Percentiles rank a stretch among this genome's conserved stretches.
Conservation (phyloP, 2,113 vertebrate genomes). For the Oreochromis aureus region DNA sequence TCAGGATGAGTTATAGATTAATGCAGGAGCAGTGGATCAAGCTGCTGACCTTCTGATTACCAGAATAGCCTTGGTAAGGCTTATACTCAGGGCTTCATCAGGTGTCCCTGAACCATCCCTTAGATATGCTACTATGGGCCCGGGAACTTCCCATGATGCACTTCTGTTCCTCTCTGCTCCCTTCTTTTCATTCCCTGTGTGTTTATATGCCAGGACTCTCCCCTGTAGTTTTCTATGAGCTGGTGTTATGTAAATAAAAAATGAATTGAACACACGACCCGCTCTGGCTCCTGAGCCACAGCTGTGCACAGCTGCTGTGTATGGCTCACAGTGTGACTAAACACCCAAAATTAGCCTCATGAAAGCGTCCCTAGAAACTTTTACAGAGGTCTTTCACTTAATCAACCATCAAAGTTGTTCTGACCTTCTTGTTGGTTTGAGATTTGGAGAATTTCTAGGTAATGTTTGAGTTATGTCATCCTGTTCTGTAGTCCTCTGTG, state of each 20-base stretch:
- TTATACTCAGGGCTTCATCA: neutral
- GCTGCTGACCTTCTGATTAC: neutral
- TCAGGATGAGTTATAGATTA: neutral
- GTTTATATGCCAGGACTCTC: neutral
- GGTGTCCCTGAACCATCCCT: neutral
- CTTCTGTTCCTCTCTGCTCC: neutral
- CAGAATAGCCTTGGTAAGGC: neutral
- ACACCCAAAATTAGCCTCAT: neutral
- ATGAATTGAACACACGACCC: neutral
- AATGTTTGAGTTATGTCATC: neutral
- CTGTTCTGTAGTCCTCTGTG: neutral
- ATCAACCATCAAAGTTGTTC: neutral
- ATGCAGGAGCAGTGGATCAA: neutral
- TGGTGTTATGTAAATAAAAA: neutral
- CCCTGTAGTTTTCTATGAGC: neutral
- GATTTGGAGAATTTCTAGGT: neutral
- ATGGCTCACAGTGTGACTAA: neutral
- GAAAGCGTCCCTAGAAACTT: neutral
- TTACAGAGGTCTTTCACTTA: neutral
- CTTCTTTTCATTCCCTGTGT: neutral
- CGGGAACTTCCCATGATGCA: neutral
- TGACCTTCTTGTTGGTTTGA: neutral
- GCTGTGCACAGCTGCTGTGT: neutral
- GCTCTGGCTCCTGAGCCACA: neutral
- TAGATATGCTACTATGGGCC: neutral